A percentile compares a stretch with the other conserved stretches of the same genome.
Evolutionary conservation across 2,888 invertebrate genomes (phyloP).

Genomic region (Trachelus iudaicus): DNA sequence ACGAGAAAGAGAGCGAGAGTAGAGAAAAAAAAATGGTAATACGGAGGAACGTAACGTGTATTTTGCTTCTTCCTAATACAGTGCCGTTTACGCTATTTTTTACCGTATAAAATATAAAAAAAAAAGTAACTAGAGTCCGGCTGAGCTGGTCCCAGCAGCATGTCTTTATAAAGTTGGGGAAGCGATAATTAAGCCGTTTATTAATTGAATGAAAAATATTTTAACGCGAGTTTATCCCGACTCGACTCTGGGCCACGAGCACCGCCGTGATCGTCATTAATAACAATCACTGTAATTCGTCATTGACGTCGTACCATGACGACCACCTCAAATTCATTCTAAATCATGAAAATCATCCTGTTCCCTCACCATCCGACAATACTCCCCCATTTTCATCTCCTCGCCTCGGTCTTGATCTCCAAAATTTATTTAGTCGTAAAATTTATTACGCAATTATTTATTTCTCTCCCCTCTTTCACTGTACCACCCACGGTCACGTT

Average conservation of each 20-base stretch:
- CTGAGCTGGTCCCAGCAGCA: conserved; percentile 44
- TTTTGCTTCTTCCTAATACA: conserved; percentile 66
- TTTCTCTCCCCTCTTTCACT: neutral
- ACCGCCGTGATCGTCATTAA: neutral
- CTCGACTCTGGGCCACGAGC: neutral
- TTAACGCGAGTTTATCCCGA: neutral
- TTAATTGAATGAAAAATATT: conserved; percentile 24
- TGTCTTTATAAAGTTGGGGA: conserved; percentile 40
- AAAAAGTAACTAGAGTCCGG: conserved; percentile 37
- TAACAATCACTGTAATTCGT: neutral
- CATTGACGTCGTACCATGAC: neutral
- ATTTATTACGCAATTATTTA: neutral
- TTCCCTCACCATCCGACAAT: neutral
- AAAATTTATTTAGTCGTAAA: neutral
- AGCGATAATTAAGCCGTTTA: conserved; percentile 35
- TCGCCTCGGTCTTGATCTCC: neutral
- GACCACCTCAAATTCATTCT: neutral
- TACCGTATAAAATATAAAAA: conserved; percentile 56
- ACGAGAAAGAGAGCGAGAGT: conserved; percentile 1
- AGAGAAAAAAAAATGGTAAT: conserved; percentile 26
- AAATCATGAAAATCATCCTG: neutral
- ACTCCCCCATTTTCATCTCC: neutral
- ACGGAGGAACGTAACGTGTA: conserved; percentile 61
- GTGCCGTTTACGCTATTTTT: conserved; percentile 67
- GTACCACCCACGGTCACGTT: neutral